Evolutionary conservation across 2,797 vertebrate genomes (phyloP).

Genomic region (Hydrolagus colliei): DNA sequence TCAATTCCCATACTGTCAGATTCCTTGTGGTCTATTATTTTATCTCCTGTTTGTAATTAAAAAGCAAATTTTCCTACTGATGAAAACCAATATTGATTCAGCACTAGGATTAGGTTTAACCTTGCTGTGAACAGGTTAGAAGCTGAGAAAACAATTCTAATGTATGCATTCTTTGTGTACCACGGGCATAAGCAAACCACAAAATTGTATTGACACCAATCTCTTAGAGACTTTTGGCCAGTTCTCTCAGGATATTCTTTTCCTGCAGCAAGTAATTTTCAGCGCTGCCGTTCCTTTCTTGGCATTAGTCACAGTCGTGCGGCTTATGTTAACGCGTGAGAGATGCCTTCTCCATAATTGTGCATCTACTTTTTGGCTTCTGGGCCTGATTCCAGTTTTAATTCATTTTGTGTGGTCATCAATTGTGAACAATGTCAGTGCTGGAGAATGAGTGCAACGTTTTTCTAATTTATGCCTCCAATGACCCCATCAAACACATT

Average conservation of each 20-base stretch:
- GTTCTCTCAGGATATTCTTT: not conserved
- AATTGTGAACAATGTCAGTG: not conserved
- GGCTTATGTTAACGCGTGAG: not conserved
- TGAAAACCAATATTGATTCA: conserved; percentile 22
- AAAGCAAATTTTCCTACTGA: conserved; percentile 1
- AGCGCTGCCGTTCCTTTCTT: not conserved
- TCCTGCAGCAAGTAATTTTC: not conserved
- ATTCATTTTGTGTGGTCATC: not conserved
- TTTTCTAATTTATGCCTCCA: not conserved
- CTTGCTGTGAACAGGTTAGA: not conserved
- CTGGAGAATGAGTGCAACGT: not conserved
- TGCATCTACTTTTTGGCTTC: not conserved
- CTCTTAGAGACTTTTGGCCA: not conserved
- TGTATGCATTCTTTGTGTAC: not conserved
- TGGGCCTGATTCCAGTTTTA: too few species aligned
- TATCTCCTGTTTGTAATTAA: conserved; percentile 27
- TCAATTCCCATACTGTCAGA: not conserved
- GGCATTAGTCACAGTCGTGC: not conserved
- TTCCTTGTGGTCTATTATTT: conserved; percentile 20
- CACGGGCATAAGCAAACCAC: too few species aligned
- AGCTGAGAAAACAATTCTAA: not conserved
- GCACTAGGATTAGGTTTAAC: not conserved
- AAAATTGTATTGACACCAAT: too few species aligned
- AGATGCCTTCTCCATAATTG: not conserved
- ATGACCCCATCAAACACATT: not conserved